Evolutionary conservation across 2,888 invertebrate genomes (phyloP).

Genomic region (Xestia xanthographa): DNA sequence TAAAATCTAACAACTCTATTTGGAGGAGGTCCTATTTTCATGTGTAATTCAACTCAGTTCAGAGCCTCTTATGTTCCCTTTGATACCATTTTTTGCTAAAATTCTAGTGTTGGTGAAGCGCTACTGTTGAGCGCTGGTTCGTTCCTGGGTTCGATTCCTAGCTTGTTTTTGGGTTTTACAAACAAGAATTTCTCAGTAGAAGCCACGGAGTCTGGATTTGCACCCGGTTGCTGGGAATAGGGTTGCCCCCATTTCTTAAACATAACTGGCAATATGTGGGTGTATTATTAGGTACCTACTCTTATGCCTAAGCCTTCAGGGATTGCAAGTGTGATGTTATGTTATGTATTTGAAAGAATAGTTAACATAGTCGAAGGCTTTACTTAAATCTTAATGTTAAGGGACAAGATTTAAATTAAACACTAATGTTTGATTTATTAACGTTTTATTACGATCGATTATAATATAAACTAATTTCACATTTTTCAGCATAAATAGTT

Average conservation of each 20-base stretch:
- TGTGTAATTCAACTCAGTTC: no score
- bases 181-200: neutral
- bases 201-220: neutral
- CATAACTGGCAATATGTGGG: neutral
- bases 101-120: neutral
- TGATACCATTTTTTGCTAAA: neutral
- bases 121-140: neutral
- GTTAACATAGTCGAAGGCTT: neutral
- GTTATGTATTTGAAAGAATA: neutral
- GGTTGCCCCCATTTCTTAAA: neutral
- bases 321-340: neutral
- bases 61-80: no score
- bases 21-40: no score
- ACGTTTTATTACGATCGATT: conserved; percentile 80
- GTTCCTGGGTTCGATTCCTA: neutral
- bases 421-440: conserved; percentile 66
- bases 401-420: conserved; percentile 46
- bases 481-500: conserved; percentile 80
- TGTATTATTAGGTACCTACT: neutral
- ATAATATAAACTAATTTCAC: conserved; percentile 76
- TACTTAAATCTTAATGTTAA: neutral
- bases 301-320: neutral
- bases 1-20: no score
- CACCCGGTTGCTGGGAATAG: neutral
- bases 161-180: neutral